phyloP scores from a whole-genome alignment of 1,140 invertebrate genomes.

The Musca vetustissima region DNA sequence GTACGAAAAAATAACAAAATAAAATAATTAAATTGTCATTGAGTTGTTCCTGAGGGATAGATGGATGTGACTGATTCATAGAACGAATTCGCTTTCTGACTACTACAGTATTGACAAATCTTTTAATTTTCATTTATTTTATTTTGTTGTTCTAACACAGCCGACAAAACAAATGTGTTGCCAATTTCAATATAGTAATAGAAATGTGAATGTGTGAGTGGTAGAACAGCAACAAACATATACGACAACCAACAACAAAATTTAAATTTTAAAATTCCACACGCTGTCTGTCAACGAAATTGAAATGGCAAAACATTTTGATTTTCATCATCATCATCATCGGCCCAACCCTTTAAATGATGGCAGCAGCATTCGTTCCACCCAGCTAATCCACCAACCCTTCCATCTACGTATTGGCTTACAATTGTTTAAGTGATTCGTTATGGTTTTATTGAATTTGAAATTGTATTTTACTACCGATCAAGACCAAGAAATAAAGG shows the following conservation, averaged over 20 bases:
- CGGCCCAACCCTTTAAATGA: conserved; percentile 5
- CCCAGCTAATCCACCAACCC: too few relatives aligned
- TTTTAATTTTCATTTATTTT: too few relatives aligned
- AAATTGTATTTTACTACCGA: too few relatives aligned
- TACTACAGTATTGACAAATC: not conserved
- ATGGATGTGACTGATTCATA: conserved; percentile 16
- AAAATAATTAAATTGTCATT: not conserved
- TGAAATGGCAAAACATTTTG: conserved; percentile 8
- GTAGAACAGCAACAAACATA: not conserved
- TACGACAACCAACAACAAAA: not conserved
- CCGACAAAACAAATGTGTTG: conserved; percentile 13
- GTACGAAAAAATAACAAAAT: not conserved
- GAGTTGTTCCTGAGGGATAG: not conserved
- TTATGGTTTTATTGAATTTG: too few relatives aligned
- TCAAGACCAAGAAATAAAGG: too few relatives aligned
- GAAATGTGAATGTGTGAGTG: not conserved
- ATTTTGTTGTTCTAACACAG: too few relatives aligned
- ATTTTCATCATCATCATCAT: not conserved
- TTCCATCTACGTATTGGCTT: too few relatives aligned
- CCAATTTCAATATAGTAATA: conserved; percentile 1
- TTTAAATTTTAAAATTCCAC: conserved; percentile 23
- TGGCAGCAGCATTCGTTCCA: too few relatives aligned
- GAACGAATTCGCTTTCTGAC: conserved; percentile 11
- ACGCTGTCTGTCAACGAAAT: conserved; percentile 12
- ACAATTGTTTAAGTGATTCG: too few relatives aligned